A percentile compares a stretch with the other conserved stretches of the same genome.
Conservation (phyloP, 1,140 invertebrate genomes). For the Zaprionus vittiger region DNA sequence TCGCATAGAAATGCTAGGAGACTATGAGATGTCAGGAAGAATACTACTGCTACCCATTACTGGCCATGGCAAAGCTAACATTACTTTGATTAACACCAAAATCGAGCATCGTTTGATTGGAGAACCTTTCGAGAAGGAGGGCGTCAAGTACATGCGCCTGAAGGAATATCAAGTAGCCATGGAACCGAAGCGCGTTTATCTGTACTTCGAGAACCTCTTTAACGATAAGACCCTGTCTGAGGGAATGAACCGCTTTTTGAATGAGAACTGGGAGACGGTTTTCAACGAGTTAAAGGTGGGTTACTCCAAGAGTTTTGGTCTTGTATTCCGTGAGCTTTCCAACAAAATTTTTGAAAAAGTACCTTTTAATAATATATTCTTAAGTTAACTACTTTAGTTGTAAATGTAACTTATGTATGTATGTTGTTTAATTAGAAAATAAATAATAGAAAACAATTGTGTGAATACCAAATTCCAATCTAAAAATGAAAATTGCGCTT, state of each 20-base stretch:
- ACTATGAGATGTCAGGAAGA: slow-evolving; percentile 89
- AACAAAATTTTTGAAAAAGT: slow-evolving; percentile 88
- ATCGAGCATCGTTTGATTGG: slow-evolving; percentile 87
- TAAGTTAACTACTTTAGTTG: slow-evolving; percentile 71
- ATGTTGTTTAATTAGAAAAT: slow-evolving; percentile 59
- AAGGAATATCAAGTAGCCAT: slow-evolving; percentile 87
- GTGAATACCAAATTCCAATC: slow-evolving; percentile 4
- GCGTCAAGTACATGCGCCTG: slow-evolving; percentile 87
- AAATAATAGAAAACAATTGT: slow-evolving; percentile 48
- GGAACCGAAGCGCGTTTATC: slow-evolving; percentile 85
- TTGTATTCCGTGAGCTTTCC: slow-evolving; percentile 87
- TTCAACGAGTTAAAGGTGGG: slow-evolving; percentile 88
- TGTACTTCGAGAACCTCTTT: slow-evolving; percentile 88
- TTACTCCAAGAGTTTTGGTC: slow-evolving; percentile 87
- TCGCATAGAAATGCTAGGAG: slow-evolving; percentile 86
- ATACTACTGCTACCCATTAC: slow-evolving; percentile 89
- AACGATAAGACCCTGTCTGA: slow-evolving; percentile 86
- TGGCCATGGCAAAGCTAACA: slow-evolving; percentile 89
- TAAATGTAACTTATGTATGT: slow-evolving; percentile 48
- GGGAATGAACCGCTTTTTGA: slow-evolving; percentile 87
- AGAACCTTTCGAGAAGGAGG: slow-evolving; percentile 86
- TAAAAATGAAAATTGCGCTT: neutral
- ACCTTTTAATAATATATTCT: slow-evolving; percentile 87
- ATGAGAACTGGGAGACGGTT: slow-evolving; percentile 88
- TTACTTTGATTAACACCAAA: slow-evolving; percentile 87